Evolutionary conservation across 2,888 invertebrate species (phyloP).

Genomic region (Cabera pusaria): DNA sequence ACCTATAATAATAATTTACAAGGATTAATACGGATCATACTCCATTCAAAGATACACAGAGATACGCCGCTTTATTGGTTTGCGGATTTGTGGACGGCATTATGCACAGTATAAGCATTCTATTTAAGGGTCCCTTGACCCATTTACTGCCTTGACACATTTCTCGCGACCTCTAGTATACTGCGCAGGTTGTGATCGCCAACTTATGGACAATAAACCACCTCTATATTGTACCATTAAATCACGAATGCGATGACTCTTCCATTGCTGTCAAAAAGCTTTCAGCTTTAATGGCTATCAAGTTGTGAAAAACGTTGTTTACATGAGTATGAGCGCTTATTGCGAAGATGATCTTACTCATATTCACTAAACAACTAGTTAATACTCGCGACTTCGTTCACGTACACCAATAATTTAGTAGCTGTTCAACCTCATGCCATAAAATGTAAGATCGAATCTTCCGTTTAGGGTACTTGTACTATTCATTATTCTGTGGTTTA

Average conservation of each 20-base stretch:
- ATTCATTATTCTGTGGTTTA: too few relatives aligned
- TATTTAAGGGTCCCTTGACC: constrained; percentile 50
- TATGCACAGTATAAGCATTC: constrained; percentile 35
- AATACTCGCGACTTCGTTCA: too few relatives aligned
- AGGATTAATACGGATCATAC: too few relatives aligned
- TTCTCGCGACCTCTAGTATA: constrained; percentile 36
- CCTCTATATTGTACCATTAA: constrained; percentile 14
- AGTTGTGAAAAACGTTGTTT: constrained; percentile 14
- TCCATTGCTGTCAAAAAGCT: constrained; percentile 21
- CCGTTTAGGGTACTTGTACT: too few relatives aligned
- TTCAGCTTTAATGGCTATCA: constrained; percentile 15
- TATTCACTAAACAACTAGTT: too few relatives aligned
- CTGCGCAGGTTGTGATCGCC: constrained; percentile 28
- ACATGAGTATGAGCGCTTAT: too few relatives aligned
- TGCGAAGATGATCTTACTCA: too few relatives aligned
- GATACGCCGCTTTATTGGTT: constrained; percentile 45
- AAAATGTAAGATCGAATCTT: too few relatives aligned
- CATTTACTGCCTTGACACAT: constrained; percentile 57
- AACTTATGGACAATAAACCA: constrained; percentile 34
- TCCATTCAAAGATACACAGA: too few relatives aligned
- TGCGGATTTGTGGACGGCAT: constrained; percentile 35
- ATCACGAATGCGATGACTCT: constrained; percentile 15
- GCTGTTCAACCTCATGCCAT: too few relatives aligned
- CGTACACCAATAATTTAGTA: too few relatives aligned
- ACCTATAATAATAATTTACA: too few relatives aligned